Conservation (phyloP, 1,140 invertebrate species). For the Nomia melanderi region DNA sequence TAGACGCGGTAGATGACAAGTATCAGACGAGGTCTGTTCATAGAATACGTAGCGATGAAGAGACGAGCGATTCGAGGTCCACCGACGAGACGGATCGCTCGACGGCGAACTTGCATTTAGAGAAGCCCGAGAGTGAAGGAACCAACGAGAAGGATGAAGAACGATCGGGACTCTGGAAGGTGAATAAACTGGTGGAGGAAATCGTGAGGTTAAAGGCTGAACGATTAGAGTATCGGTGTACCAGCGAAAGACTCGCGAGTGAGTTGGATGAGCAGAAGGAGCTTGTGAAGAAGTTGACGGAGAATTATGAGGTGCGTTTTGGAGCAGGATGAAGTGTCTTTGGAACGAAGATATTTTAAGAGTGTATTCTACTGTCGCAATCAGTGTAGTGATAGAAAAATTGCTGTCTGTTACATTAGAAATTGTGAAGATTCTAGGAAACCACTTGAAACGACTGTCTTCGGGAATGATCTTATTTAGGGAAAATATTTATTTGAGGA, state of each 20-base stretch:
- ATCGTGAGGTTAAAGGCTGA: slow-evolving; percentile 55
- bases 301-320: slow-evolving; percentile 68
- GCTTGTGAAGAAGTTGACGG: slow-evolving; percentile 62
- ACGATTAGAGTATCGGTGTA: slow-evolving; percentile 29
- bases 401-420: too few species aligned
- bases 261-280: slow-evolving; percentile 67
- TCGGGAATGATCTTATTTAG: too few species aligned
- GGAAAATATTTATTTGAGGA: too few species aligned
- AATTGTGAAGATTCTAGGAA: too few species aligned
- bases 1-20: slow-evolving; percentile 7
- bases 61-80: not conserved
- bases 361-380: too few species aligned
- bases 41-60: not conserved
- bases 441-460: too few species aligned
- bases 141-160: not conserved
- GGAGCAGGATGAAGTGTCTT: too few species aligned
- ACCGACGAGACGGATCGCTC: slow-evolving; percentile 13
- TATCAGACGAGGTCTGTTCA: not conserved
- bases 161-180: not conserved
- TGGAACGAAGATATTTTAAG: too few species aligned
- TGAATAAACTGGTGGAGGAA: slow-evolving; percentile 40
- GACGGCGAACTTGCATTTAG: slow-evolving; percentile 44
- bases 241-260: slow-evolving; percentile 65
- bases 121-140: slow-evolving; percentile 6
- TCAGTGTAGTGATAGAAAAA: too few species aligned